A percentile compares a stretch with the other conserved stretches of the same genome.
These are phyloP conservation scores for Polypedilum pembai DNA, from an alignment of 1,140 invertebrate genomes.

Conservation along the genomic window DNA sequence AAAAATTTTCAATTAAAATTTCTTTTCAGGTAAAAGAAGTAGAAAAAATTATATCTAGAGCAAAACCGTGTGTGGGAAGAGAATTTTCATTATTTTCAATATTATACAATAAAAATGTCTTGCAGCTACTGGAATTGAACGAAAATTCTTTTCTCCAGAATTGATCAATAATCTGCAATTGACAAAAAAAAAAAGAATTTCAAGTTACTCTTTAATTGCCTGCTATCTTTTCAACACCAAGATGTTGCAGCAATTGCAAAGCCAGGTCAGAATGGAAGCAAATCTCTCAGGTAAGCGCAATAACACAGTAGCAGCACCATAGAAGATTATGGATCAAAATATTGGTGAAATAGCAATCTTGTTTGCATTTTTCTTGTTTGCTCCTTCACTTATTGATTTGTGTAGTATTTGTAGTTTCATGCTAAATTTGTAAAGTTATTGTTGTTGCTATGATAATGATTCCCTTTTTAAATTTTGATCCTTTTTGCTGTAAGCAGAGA, in stretches of 20 bases:
- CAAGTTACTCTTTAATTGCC: neutral
- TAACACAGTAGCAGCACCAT: conserved; percentile 12
- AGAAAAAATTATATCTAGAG: conserved; percentile 22
- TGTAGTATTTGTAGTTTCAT: conserved; percentile 14
- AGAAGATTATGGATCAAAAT: conserved; percentile 21
- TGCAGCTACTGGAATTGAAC: too few relatives aligned
- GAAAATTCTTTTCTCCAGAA: too few relatives aligned
- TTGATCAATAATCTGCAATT: neutral
- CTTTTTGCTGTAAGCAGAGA: neutral
- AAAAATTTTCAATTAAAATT: too few relatives aligned
- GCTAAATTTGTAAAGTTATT: conserved; percentile 24
- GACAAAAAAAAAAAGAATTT: neutral
- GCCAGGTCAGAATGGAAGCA: too few relatives aligned
- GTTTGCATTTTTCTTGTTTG: neutral
- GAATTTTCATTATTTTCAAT: too few relatives aligned
- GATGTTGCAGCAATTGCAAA: too few relatives aligned
- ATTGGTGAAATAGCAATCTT: conserved; percentile 10
- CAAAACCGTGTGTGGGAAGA: conserved; percentile 23
- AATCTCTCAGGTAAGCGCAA: neutral
- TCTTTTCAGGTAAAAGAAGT: neutral
- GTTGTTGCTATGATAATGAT: conserved; percentile 24
- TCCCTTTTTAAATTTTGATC: neutral
- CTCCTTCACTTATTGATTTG: neutral
- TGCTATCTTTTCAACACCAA: neutral
- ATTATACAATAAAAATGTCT: too few relatives aligned